These are phyloP conservation scores for Melikaiella ostensackeni DNA, from an alignment of 2,888 invertebrate genomes.

Conservation along the genomic window DNA sequence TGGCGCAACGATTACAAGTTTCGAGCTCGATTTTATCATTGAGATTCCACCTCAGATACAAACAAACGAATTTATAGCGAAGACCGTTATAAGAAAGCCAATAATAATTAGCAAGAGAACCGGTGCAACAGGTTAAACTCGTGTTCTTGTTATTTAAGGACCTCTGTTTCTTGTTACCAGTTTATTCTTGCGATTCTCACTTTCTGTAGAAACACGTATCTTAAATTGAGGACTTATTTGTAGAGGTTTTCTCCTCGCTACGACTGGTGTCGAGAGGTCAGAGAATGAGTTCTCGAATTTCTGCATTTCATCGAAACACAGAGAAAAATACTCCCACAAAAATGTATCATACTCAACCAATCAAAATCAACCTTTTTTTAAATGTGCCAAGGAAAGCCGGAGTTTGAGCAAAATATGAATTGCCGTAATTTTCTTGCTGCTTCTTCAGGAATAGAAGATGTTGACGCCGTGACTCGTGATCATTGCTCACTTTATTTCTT, in stretches of 20 bases:
- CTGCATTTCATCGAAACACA: neutral
- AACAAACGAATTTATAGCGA: slow-evolving; percentile 27
- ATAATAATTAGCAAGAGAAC: slow-evolving; percentile 30
- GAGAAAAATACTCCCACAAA: slow-evolving; percentile 2
- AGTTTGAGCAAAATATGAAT: neutral
- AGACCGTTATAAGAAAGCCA: slow-evolving; percentile 22
- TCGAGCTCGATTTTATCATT: slow-evolving; percentile 21
- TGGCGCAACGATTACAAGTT: slow-evolving; percentile 18
- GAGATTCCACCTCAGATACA: slow-evolving; percentile 21
- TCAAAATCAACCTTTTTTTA: neutral
- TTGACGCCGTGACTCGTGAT: too few relatives aligned
- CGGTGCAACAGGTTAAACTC: slow-evolving; percentile 30
- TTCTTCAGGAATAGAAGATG: too few relatives aligned
- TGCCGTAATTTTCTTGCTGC: too few relatives aligned
- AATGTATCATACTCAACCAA: neutral
- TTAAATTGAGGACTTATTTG: slow-evolving; percentile 30
- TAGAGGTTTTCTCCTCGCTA: slow-evolving; percentile 28
- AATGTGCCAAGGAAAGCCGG: slow-evolving; percentile 1
- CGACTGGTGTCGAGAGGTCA: slow-evolving; percentile 23
- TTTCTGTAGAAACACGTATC: slow-evolving; percentile 36
- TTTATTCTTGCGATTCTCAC: slow-evolving; percentile 32
- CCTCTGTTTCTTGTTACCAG: slow-evolving; percentile 24
- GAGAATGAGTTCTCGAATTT: slow-evolving; percentile 31
- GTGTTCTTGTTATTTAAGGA: slow-evolving; percentile 9
- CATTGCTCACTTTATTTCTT: too few relatives aligned